phyloP scores from a whole-genome alignment of 2,888 invertebrate species.

The Diploptera punctata region DNA sequence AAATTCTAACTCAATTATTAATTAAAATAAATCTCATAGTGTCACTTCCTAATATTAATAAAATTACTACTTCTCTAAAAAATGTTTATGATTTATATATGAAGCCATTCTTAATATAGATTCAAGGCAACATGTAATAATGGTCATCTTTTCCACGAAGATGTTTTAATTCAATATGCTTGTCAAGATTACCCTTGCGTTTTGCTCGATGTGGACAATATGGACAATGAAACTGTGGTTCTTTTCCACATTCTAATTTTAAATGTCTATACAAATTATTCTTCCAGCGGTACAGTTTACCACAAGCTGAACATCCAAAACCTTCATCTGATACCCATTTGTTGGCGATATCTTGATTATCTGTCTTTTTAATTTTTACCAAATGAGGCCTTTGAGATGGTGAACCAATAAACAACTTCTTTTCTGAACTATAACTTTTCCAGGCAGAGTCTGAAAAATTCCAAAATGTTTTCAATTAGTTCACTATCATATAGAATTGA shows the following conservation, averaged over 20 bases:
- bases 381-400: background rate
- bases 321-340: background rate
- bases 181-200: conserved; percentile 47
- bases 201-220: conserved; percentile 49
- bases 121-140: too few species aligned
- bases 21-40: too few species aligned
- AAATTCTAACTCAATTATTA: too few species aligned
- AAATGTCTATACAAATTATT: conserved; percentile 44
- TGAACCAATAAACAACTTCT: background rate
- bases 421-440: background rate
- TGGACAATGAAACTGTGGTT: conserved; percentile 50
- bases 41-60: too few species aligned
- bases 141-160: too few species aligned
- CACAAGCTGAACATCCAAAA: conserved; percentile 1
- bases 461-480: too few species aligned
- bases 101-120: too few species aligned
- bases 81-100: too few species aligned
- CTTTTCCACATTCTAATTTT: conserved; percentile 50
- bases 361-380: background rate
- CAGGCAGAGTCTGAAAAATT: background rate
- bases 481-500: too few species aligned
- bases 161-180: conserved; percentile 47
- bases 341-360: background rate
- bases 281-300: conserved; percentile 13
- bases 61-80: too few species aligned